Evolutionary conservation across 2,113 vertebrate species (phyloP).

Genomic region (Podarcis muralis): DNA sequence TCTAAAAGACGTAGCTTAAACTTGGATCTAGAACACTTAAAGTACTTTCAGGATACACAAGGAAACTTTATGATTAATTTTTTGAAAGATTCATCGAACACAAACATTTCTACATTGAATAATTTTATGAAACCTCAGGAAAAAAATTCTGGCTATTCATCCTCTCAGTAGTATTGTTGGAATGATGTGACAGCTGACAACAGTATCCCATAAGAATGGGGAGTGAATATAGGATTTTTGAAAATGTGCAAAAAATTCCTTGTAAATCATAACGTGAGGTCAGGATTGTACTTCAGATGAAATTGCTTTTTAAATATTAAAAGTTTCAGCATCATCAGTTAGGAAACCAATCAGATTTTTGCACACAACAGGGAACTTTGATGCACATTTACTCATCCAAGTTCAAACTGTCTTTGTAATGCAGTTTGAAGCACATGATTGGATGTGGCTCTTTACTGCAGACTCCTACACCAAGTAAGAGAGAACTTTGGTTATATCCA

Average conservation of each 20-base stretch:
- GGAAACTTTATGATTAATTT: not conserved
- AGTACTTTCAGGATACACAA: not conserved
- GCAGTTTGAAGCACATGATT: not conserved
- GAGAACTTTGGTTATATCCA: no score
- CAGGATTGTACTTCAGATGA: not conserved
- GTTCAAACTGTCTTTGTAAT: not conserved
- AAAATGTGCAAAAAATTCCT: not conserved
- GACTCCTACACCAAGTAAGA: no score
- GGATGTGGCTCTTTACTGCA: no score
- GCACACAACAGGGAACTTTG: not conserved
- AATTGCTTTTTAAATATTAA: not conserved
- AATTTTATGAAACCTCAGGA: not conserved
- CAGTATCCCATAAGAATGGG: not conserved
- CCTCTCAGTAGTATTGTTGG: not conserved
- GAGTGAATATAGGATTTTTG: not conserved
- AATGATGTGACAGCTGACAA: not conserved
- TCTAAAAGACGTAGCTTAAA: not conserved
- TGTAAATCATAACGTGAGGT: not conserved
- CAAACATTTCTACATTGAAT: not conserved
- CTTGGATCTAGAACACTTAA: not conserved
- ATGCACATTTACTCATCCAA: not conserved
- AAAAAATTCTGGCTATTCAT: not conserved
- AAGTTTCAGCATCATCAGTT: not conserved
- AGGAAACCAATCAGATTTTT: not conserved
- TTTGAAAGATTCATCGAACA: not conserved